Conservation (phyloP, 2,888 invertebrate species). For the Corbicula japonica region DNA sequence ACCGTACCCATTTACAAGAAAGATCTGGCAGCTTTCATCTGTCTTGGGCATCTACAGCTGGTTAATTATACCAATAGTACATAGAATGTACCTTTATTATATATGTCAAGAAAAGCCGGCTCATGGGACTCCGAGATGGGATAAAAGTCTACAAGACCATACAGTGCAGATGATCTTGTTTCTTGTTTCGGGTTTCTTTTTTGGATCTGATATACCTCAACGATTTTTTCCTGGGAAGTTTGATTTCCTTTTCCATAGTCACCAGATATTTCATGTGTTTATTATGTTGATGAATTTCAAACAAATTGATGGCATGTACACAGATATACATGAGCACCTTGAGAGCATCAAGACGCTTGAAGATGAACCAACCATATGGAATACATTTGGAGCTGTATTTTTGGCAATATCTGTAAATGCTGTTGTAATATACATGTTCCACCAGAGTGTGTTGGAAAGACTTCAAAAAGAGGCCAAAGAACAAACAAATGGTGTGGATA, state of each 20-base stretch:
- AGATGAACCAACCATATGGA: conserved; percentile 78
- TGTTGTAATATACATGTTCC: conserved; percentile 75
- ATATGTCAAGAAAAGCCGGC: conserved; percentile 43
- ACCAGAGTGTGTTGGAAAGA: conserved; percentile 68
- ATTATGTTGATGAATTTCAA: conserved; percentile 83
- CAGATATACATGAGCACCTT: conserved; percentile 78
- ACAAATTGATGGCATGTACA: conserved; percentile 83
- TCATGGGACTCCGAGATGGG: conserved; percentile 73
- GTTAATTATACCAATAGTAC: conserved; percentile 83
- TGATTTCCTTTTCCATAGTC: conserved; percentile 85
- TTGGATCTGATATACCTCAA: conserved; percentile 85
- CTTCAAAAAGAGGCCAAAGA: conserved; percentile 50
- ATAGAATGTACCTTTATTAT: conserved; percentile 74
- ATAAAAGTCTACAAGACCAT: conserved; percentile 80
- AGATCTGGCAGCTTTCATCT: conserved; percentile 84
- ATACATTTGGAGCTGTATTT: conserved; percentile 82
- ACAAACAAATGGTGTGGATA: conserved; percentile 12
- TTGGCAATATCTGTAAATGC: conserved; percentile 77
- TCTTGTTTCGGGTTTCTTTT: conserved; percentile 83
- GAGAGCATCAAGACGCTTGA: conserved; percentile 69
- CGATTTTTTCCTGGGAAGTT: conserved; percentile 83
- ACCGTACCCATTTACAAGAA: conserved; percentile 84
- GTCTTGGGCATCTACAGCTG: conserved; percentile 83
- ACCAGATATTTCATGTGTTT: conserved; percentile 85
- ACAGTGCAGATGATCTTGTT: conserved; percentile 84